phyloP scores from a whole-genome alignment of 2,113 vertebrate genomes.

The Aptenodytes forsteri region DNA sequence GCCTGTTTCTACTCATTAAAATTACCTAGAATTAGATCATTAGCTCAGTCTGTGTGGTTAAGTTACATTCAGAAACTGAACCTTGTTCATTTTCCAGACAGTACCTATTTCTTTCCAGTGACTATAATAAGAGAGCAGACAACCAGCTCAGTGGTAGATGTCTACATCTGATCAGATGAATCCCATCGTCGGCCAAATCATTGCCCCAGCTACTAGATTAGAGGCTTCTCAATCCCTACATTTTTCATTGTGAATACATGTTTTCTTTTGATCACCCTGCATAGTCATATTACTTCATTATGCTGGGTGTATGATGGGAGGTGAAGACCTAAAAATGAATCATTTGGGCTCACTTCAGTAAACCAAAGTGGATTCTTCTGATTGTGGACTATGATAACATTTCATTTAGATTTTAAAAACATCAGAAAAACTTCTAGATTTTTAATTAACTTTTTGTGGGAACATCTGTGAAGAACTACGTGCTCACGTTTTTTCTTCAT shows the following conservation, averaged over 20 bases:
- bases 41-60: neutral
- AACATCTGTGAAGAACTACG: neutral
- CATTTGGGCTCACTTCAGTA: neutral
- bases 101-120: neutral
- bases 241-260: neutral
- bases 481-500: neutral
- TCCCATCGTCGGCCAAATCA: neutral
- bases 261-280: slow-evolving; percentile 2
- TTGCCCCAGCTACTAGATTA: neutral
- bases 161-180: slow-evolving; percentile 14
- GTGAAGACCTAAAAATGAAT: slow-evolving; percentile 15
- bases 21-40: neutral
- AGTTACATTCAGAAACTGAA: neutral
- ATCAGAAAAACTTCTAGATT: neutral
- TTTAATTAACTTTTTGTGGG: slow-evolving; percentile 19
- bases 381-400: neutral
- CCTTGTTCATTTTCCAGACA: neutral
- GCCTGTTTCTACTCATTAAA: slow-evolving; percentile 15
- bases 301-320: neutral
- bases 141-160: neutral
- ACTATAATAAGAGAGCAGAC: neutral
- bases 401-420: slow-evolving; percentile 3
- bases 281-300: neutral
- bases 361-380: neutral
- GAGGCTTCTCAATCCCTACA: neutral